Conservation (phyloP, 1,140 invertebrate species). For the Apis mellifera region DNA sequence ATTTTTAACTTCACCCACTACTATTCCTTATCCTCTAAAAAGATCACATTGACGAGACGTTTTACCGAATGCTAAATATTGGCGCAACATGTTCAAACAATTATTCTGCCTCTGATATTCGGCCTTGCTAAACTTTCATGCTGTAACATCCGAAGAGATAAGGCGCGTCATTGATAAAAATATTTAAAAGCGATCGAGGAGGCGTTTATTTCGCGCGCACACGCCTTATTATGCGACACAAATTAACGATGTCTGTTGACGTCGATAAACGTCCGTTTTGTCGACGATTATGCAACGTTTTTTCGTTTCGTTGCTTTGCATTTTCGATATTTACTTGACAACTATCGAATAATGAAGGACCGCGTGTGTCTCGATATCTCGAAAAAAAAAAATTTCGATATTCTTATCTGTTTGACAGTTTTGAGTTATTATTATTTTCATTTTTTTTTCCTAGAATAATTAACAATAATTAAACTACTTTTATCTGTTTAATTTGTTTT, state of each 20-base stretch:
- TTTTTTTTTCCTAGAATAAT: no score
- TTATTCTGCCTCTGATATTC: background rate
- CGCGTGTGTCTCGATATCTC: no score
- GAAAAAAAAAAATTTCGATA: no score
- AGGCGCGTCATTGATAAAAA: conserved; percentile 12
- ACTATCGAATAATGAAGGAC: no score
- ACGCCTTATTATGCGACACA: conserved; percentile 4
- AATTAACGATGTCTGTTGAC: conserved; percentile 11
- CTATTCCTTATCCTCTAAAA: background rate
- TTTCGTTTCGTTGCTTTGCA: background rate
- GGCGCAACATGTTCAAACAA: background rate
- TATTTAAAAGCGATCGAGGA: conserved; percentile 8
- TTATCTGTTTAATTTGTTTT: no score
- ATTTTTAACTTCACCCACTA: background rate
- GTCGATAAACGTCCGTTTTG: no score
- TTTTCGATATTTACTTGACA: no score
- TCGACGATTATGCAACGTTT: conserved; percentile 16
- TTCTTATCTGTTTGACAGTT: no score
- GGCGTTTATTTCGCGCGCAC: background rate
- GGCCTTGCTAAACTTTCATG: background rate
- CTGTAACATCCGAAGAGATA: background rate
- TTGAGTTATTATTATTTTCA: no score
- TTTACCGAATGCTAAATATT: background rate
- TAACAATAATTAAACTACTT: no score
- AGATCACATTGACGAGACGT: background rate